phyloP scores from a whole-genome alignment of 2,797 vertebrate species.

The Sebastes flavidus region DNA sequence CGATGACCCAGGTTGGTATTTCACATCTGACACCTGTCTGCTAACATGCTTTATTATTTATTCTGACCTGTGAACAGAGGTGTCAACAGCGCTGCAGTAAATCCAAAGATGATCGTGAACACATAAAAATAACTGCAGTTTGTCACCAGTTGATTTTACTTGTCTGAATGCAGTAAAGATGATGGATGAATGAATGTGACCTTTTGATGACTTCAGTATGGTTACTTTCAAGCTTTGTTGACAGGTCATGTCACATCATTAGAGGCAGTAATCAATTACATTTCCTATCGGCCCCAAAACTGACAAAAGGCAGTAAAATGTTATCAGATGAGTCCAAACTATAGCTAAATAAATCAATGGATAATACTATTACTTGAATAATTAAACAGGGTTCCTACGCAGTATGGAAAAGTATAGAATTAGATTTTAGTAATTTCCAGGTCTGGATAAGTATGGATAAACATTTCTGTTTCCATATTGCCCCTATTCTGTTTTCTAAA shows the following conservation, averaged over 20 bases:
- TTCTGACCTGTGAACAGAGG: neutral
- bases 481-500: too few relatives aligned
- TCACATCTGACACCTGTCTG: slow-evolving; percentile 10
- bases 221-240: neutral
- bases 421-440: too few relatives aligned
- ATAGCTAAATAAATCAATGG: neutral
- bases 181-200: neutral
- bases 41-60: neutral
- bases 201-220: neutral
- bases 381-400: neutral
- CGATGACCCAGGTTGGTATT: slow-evolving; percentile 93
- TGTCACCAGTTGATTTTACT: neutral
- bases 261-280: neutral
- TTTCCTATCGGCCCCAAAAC: neutral
- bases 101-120: neutral
- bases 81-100: neutral
- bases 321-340: neutral
- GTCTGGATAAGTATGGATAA: neutral
- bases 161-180: neutral
- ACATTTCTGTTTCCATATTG: neutral
- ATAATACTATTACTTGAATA: neutral
- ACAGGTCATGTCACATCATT: neutral
- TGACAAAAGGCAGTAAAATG: neutral
- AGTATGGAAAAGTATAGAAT: too few relatives aligned
- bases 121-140: neutral